phyloP scores from a whole-genome alignment of 2,113 vertebrate genomes.

The Geothlypis trichas region DNA sequence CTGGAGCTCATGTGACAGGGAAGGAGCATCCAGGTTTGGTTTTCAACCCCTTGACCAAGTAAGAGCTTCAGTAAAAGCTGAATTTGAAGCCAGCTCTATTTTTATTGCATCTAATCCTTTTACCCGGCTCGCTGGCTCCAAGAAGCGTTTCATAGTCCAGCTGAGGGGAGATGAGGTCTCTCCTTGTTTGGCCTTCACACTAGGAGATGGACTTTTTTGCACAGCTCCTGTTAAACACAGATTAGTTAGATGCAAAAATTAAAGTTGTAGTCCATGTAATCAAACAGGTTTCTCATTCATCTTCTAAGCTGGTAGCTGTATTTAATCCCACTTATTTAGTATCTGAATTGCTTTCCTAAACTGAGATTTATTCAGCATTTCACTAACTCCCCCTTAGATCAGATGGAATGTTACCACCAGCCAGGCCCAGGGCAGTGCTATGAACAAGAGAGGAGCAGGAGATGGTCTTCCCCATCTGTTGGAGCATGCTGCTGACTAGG shows the following conservation, averaged over 20 bases:
- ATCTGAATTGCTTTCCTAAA: not conserved
- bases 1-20: not conserved
- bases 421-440: not conserved
- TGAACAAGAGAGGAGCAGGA: not conserved
- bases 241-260: not conserved
- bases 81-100: not conserved
- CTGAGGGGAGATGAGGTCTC: slow-evolving; percentile 76
- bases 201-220: slow-evolving; percentile 81
- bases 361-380: not conserved
- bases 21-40: not conserved
- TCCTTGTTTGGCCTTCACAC: slow-evolving; percentile 78
- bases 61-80: not conserved
- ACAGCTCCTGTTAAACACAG: slow-evolving; percentile 75
- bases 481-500: not conserved
- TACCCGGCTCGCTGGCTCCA: slow-evolving; percentile 82
- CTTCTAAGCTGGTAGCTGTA: not conserved
- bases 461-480: not conserved
- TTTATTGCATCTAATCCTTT: not conserved
- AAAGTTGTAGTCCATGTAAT: not conserved
- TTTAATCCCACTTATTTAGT: not conserved
- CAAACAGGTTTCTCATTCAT: not conserved
- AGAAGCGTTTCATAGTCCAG: slow-evolving; percentile 86
- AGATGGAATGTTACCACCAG: not conserved
- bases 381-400: not conserved
- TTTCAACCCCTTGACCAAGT: not conserved